These are phyloP conservation scores for Patella caerulea DNA, from an alignment of 2,888 invertebrate species.

Conservation along the genomic window DNA sequence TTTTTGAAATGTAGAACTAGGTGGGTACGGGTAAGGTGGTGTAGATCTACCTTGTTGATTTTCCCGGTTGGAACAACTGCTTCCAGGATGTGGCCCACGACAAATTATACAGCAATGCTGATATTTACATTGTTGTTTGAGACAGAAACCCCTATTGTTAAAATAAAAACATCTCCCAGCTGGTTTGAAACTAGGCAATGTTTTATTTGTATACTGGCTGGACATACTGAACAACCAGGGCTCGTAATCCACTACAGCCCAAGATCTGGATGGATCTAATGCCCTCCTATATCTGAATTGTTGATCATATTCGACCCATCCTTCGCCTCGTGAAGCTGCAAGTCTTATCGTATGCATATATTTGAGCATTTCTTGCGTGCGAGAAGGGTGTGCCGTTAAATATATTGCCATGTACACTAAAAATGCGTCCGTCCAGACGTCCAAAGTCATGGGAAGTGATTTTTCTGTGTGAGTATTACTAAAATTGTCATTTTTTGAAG, in stretches of 20 bases:
- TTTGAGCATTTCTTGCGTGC: no score
- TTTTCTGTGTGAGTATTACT: no score
- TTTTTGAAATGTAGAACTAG: no score
- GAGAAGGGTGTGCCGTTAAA: slow-evolving; percentile 7
- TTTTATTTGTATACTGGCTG: slow-evolving; percentile 10
- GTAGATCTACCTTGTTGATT: no score
- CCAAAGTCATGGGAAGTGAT: no score
- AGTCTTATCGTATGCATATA: no score
- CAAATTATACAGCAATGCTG: slow-evolving; percentile 8
- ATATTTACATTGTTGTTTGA: slow-evolving; percentile 11
- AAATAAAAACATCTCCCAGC: slow-evolving; percentile 11
- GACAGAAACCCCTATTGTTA: slow-evolving; percentile 21
- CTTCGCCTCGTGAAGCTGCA: slow-evolving; percentile 5
- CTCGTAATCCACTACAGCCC: slow-evolving; percentile 21
- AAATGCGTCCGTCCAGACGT: slow-evolving; percentile 24
- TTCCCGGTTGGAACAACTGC: no score
- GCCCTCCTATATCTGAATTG: slow-evolving; percentile 21
- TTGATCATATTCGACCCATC: slow-evolving; percentile 22
- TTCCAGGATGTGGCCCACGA: slow-evolving; percentile 11
- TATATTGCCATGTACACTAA: slow-evolving; percentile 21
- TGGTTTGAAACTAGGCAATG: neutral
- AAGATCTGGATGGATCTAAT: slow-evolving; percentile 14
- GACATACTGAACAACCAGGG: slow-evolving; percentile 13
- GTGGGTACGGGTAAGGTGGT: no score
- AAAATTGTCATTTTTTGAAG: no score